A percentile compares a stretch with the other conserved stretches of the same genome.
Evolutionary conservation across 1,140 invertebrate genomes (phyloP).

Genomic region (Hetaerina americana): DNA sequence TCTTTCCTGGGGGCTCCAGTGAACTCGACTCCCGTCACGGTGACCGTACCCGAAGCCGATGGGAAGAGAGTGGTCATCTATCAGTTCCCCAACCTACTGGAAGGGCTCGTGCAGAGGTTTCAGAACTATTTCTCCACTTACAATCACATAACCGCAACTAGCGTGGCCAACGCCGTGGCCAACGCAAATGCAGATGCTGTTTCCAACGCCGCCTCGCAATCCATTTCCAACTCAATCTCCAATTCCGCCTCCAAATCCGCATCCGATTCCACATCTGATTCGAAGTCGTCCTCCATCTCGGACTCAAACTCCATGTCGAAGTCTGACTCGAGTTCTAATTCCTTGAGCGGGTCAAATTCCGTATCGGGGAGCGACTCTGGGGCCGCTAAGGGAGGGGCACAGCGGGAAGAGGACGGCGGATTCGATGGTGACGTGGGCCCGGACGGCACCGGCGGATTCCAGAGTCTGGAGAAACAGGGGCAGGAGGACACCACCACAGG

Average conservation of each 20-base stretch:
- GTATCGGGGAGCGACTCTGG: no score
- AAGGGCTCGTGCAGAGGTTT: not conserved
- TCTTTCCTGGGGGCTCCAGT: not conserved
- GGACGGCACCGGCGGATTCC: not conserved
- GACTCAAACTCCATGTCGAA: not conserved
- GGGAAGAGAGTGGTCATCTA: not conserved
- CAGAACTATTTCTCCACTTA: constrained; percentile 9
- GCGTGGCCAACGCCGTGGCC: not conserved
- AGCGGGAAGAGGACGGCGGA: not conserved
- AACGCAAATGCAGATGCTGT: not conserved
- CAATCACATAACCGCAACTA: constrained; percentile 2
- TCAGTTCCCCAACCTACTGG: not conserved
- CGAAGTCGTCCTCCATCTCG: not conserved
- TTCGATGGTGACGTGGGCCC: not conserved
- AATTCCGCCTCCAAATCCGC: not conserved
- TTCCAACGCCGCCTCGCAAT: not conserved
- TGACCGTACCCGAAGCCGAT: not conserved
- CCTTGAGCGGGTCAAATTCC: no score
- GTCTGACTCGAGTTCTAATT: not conserved
- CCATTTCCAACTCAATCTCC: not conserved
- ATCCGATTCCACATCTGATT: not conserved
- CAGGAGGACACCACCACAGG: no score
- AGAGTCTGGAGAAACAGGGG: no score
- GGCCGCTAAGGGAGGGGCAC: no score
- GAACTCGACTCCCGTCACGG: not conserved